Percentiles rank a stretch among this genome's conserved stretches.
Conservation (phyloP, 2,113 vertebrate species). For the Hassar affinis region DNA sequence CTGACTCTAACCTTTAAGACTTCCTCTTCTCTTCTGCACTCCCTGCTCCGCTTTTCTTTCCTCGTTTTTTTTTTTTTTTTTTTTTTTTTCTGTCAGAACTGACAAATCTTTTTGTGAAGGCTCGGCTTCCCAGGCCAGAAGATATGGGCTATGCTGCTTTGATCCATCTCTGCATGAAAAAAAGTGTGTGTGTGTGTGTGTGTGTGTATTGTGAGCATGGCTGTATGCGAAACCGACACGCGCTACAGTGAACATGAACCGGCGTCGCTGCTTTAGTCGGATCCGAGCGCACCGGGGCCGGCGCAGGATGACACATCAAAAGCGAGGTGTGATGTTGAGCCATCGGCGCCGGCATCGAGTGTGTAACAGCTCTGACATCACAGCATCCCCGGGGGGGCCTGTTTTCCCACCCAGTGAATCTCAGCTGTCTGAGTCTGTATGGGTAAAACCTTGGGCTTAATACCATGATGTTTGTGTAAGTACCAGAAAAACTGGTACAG, state of each 20-base stretch:
- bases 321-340: conserved; percentile 27
- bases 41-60: background rate
- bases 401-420: background rate
- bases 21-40: background rate
- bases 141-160: conserved; percentile 14
- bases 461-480: no score
- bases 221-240: conserved; percentile 5
- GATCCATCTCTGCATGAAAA: background rate
- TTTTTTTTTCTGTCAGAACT: background rate
- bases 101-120: conserved; percentile 10
- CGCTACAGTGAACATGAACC: conserved; percentile 28
- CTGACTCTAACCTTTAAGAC: background rate
- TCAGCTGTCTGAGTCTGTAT: background rate
- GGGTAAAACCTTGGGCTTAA: no score
- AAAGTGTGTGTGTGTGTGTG: background rate
- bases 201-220: background rate
- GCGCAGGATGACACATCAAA: conserved; percentile 39
- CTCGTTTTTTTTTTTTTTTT: no score
- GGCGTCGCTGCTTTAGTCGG: conserved; percentile 6
- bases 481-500: no score
- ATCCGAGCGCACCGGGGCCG: conserved; percentile 11
- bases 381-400: conserved; percentile 8
- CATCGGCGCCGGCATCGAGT: conserved; percentile 22
- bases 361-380: conserved; percentile 23
- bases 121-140: background rate